phyloP scores from a whole-genome alignment of 2,113 vertebrate genomes.

The Lucifuga dentata region DNA sequence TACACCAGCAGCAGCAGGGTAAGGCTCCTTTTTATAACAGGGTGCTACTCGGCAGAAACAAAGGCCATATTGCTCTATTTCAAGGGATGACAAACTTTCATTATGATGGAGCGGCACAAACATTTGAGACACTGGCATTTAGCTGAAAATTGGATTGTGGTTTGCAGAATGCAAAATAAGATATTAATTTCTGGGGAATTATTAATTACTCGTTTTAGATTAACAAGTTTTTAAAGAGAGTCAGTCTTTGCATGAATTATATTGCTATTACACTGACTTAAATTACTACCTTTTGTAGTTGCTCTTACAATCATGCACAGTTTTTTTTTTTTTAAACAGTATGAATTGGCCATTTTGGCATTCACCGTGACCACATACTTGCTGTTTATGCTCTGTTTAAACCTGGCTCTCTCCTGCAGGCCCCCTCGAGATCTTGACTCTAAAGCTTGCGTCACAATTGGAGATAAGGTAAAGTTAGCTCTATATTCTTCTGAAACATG shows the following conservation, averaged over 20 bases:
- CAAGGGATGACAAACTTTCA: too few species aligned
- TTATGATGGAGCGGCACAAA: too few species aligned
- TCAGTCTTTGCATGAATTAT: too few species aligned
- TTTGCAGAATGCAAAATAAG: too few species aligned
- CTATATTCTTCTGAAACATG: background rate
- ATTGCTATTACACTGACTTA: too few species aligned
- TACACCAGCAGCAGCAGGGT: constrained; percentile 89
- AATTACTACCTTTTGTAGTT: too few species aligned
- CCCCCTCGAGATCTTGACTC: constrained; percentile 96
- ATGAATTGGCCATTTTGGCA: background rate
- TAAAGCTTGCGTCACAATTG: constrained; percentile 95
- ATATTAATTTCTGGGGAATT: too few species aligned
- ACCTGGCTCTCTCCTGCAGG: constrained; percentile 72
- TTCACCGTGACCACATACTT: background rate
- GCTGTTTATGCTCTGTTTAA: background rate
- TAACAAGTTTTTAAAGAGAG: too few species aligned
- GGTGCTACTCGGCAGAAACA: background rate
- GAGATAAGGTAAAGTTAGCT: constrained; percentile 88
- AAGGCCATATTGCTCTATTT: too few species aligned
- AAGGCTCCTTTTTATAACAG: constrained; percentile 69
- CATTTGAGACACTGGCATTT: too few species aligned
- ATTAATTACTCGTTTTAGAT: too few species aligned
- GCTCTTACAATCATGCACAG: background rate
- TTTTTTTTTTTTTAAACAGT: background rate
- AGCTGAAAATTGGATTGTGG: too few species aligned